Base-by-base conservation (phyloP, 2,888 invertebrate species). In the Troglohyphantes excavatus region DNA sequence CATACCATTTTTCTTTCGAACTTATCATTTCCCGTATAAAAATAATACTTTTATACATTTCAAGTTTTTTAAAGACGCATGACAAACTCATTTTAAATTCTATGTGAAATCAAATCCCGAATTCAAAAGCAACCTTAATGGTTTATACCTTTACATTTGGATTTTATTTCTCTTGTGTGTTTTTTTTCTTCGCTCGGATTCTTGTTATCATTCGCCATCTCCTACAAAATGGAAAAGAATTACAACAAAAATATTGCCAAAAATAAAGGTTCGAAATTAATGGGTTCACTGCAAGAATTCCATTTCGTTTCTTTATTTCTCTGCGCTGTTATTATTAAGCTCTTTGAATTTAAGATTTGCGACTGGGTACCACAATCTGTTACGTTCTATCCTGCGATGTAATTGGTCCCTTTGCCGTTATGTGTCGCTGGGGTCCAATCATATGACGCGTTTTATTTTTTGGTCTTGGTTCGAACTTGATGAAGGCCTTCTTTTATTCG, bases 371-470 rank as follows among this genome's bases (percentile, higher is more conserved):
- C 59, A 23, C 82, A 70, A 82, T 82, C 59, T 70, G 82, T 70
- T 82, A 70, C 61, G 29, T 17, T 11, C 61, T 27, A 33, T 23
- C 21, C 59, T 68, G 39, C 6, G 23, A 17, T 21, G 82, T 82
- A 82, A 82, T 82, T 82, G 82, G 82, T 82, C 70, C 70, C 82
- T 61, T 70, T 33, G 70, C 82, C 70, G 82, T 82, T 82, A 82
- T 70, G 61, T 70, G 82, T 21, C 82, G 61, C 70, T 82, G 3
- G 82, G 70, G 82, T 70, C 82, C 82, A 82, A 82, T 82, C 82
- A 70, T 70, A 82, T 59, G 23, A 29, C 68, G 33, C 39, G 33
- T 59, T 67, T 9, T 82, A 33, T 82, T 82, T 79, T 53, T 39
- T 17, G n/a, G 17, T 75, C n/a, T 11, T 59, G 13, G 27, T 23